Percentiles rank a stretch among this genome's conserved stretches.
phyloP scores from a whole-genome alignment of 2,888 invertebrate genomes.

The Dasypogon diadema region DNA sequence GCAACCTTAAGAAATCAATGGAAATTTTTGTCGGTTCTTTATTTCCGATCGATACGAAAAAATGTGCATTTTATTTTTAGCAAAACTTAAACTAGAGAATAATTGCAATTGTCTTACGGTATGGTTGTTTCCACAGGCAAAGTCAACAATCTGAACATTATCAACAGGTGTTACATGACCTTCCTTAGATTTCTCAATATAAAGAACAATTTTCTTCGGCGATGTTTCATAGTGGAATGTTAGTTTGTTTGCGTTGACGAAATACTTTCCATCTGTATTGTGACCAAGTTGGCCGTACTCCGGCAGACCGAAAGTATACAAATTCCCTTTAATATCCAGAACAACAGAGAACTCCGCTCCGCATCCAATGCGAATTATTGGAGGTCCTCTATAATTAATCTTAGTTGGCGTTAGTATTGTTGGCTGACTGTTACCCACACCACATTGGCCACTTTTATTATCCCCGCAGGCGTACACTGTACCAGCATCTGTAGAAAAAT shows the following conservation, averaged over 20 bases:
- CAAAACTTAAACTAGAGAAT: background rate
- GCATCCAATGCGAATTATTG: conserved; percentile 88
- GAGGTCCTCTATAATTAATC: conserved; percentile 83
- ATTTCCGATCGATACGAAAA: conserved; percentile 38
- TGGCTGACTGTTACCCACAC: conserved; percentile 78
- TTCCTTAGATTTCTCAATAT: conserved; percentile 89
- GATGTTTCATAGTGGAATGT: conserved; percentile 87
- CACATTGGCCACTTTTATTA: conserved; percentile 93
- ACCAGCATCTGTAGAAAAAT: conserved; percentile 78
- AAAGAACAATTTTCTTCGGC: conserved; percentile 87
- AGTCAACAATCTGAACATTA: conserved; percentile 88
- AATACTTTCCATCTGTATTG: conserved; percentile 95
- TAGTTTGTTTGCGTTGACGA: conserved; percentile 89
- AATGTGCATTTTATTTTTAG: conserved; percentile 21
- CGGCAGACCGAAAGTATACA: conserved; percentile 92
- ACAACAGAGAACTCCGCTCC: conserved; percentile 95
- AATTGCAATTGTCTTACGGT: conserved; percentile 72
- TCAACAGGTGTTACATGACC: conserved; percentile 86
- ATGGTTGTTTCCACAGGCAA: conserved; percentile 92
- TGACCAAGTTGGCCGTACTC: conserved; percentile 95
- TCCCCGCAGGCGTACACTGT: conserved; percentile 91
- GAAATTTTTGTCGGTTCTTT: conserved; percentile 49
- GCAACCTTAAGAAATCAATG: conserved; percentile 73
- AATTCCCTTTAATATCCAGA: conserved; percentile 86
- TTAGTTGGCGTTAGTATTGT: conserved; percentile 72